Conservation (phyloP, 2,888 invertebrate genomes). For the Sinohyriopsis cumingii region DNA sequence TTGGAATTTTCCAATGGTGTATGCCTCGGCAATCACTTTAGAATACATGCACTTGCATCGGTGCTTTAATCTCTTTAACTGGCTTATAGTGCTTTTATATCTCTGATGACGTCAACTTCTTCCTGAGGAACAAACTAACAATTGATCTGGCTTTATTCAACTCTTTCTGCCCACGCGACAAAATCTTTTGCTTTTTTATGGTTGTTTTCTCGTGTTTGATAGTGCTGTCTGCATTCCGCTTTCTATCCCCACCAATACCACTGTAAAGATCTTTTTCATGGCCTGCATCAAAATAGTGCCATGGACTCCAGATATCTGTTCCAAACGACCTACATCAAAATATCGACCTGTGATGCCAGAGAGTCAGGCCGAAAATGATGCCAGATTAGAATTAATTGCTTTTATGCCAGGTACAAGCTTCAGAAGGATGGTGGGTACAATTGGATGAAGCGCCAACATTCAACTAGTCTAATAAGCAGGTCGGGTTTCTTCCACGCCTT, state of each 20-base stretch:
- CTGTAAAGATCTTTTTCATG: slow-evolving; percentile 17
- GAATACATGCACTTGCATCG: too few species aligned
- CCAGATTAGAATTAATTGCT: slow-evolving; percentile 1
- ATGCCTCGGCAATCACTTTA: too few species aligned
- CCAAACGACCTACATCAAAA: slow-evolving; percentile 5
- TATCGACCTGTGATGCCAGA: slow-evolving; percentile 12
- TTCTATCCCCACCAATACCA: slow-evolving; percentile 8
- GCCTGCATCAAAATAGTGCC: slow-evolving; percentile 24
- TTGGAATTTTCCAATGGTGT: too few species aligned
- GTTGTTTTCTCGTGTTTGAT: slow-evolving; percentile 9
- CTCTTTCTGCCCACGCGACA: not conserved
- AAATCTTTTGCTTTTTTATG: slow-evolving; percentile 19
- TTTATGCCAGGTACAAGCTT: slow-evolving; percentile 8
- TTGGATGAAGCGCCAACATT: not conserved
- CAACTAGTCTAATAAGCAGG: too few species aligned
- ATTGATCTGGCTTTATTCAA: too few species aligned
- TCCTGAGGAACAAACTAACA: too few species aligned
- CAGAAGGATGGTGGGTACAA: slow-evolving; percentile 15
- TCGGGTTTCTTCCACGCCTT: not conserved
- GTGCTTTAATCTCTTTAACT: too few species aligned
- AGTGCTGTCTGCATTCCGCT: slow-evolving; percentile 7
- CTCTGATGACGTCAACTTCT: too few species aligned
- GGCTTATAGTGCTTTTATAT: too few species aligned
- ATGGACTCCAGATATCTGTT: slow-evolving; percentile 4
- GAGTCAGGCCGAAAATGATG: slow-evolving; percentile 26